phyloP scores from a whole-genome alignment of 2,888 invertebrate species.

The Formica aserva region DNA sequence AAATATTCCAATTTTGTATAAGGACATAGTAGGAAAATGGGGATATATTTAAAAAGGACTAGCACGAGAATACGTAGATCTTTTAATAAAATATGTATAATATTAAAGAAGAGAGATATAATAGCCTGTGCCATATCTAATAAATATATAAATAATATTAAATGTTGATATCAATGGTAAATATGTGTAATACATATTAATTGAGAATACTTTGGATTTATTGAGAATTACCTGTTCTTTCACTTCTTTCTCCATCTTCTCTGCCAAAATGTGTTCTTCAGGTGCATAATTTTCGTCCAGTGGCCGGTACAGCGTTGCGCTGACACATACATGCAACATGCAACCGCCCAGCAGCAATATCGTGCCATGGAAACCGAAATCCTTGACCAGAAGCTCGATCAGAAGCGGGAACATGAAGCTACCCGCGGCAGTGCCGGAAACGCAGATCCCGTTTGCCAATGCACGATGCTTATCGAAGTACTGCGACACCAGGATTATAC shows the following conservation, averaged over 20 bases:
- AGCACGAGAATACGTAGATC: too few species aligned
- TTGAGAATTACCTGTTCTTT: slow-evolving; percentile 48
- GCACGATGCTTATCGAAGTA: slow-evolving; percentile 93
- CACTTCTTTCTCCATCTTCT: slow-evolving; percentile 47
- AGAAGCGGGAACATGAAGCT: slow-evolving; percentile 92
- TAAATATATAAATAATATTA: background rate
- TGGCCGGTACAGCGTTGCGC: slow-evolving; percentile 90
- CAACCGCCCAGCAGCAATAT: slow-evolving; percentile 90
- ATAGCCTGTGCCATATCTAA: background rate
- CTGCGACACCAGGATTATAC: slow-evolving; percentile 92
- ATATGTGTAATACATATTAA: background rate
- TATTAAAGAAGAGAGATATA: background rate
- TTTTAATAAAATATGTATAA: background rate
- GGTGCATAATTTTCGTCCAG: slow-evolving; percentile 85
- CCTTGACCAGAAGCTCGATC: slow-evolving; percentile 90
- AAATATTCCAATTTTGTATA: too few species aligned
- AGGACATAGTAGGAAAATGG: too few species aligned
- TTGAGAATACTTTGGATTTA: background rate
- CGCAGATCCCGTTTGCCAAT: slow-evolving; percentile 92
- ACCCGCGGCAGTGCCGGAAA: slow-evolving; percentile 93
- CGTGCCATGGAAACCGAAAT: slow-evolving; percentile 91
- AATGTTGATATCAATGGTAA: background rate
- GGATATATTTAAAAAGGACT: too few species aligned
- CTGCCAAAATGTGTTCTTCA: slow-evolving; percentile 31
- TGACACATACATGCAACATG: slow-evolving; percentile 91